Percentiles rank a stretch among this genome's conserved stretches.
These are phyloP conservation scores for Sphinx pinastri DNA, from an alignment of 2,888 invertebrate genomes.

Conservation along the genomic window DNA sequence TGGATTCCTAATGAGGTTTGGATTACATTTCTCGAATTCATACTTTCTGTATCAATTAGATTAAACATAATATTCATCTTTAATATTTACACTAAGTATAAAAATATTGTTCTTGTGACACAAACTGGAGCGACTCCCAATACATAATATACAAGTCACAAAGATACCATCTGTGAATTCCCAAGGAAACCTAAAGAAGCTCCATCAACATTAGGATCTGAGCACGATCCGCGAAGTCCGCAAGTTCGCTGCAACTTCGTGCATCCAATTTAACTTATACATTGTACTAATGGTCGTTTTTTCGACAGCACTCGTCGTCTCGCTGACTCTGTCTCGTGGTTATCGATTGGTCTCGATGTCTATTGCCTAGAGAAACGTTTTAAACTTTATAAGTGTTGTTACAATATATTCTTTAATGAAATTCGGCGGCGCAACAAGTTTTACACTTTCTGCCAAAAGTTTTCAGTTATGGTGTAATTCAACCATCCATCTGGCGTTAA, in stretches of 20 bases:
- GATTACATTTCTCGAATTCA: too few relatives aligned
- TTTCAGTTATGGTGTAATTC: too few relatives aligned
- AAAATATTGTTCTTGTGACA: too few relatives aligned
- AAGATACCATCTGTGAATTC: neutral
- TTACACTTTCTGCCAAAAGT: too few relatives aligned
- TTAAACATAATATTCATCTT: too few relatives aligned
- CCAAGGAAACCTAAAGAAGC: slow-evolving; percentile 27
- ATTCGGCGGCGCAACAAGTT: neutral
- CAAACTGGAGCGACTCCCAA: too few relatives aligned
- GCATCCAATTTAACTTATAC: slow-evolving; percentile 47
- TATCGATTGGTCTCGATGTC: neutral
- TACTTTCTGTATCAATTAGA: too few relatives aligned
- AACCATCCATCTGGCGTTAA: too few relatives aligned
- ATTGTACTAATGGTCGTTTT: slow-evolving; percentile 31
- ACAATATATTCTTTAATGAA: neutral
- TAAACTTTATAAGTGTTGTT: too few relatives aligned
- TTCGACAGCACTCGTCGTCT: neutral
- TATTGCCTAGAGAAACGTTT: neutral
- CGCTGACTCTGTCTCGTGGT: neutral
- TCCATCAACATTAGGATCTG: slow-evolving; percentile 27
- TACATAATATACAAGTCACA: neutral
- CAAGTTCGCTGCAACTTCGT: slow-evolving; percentile 27
- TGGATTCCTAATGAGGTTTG: too few relatives aligned
- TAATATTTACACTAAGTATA: too few relatives aligned
- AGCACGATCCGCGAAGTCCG: neutral